These are phyloP conservation scores for Hermaeophaga mercurialis DNA, from an alignment of 2,888 invertebrate genomes.

Conservation along the genomic window DNA sequence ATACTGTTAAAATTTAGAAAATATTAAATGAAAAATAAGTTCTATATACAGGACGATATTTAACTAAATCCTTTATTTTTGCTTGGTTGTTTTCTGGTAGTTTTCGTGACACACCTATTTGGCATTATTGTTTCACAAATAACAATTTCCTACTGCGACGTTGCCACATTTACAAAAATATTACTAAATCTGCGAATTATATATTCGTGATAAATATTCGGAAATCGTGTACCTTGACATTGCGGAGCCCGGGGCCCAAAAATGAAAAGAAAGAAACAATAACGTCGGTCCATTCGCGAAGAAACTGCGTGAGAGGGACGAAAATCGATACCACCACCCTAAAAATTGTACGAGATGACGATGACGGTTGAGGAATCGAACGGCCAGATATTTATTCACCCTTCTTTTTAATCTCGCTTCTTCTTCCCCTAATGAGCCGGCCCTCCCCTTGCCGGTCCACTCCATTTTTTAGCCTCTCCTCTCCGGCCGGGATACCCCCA, in stretches of 20 bases:
- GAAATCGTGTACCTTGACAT: conserved; percentile 8
- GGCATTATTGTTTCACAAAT: no score
- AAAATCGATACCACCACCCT: conserved; percentile 33
- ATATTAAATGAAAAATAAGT: no score
- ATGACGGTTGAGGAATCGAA: conserved; percentile 42
- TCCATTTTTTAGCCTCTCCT: conserved; percentile 34
- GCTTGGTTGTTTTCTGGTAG: no score
- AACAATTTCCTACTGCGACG: no score
- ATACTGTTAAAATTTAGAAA: no score
- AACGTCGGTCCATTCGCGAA: conserved; percentile 20
- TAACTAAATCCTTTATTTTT: no score
- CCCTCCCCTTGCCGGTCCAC: conserved; percentile 27
- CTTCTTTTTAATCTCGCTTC: conserved; percentile 47
- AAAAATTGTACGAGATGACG: conserved; percentile 34
- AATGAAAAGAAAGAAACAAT: conserved; percentile 22
- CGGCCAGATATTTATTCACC: conserved; percentile 45
- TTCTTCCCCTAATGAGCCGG: conserved; percentile 44
- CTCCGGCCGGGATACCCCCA: no score
- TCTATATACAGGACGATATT: no score
- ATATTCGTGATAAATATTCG: no score
- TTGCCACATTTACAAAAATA: no score
- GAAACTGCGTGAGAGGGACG: conserved; percentile 26
- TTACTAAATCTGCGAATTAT: no score
- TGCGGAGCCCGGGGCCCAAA: not conserved
- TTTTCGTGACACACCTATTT: no score